These are phyloP conservation scores for Boloria selene DNA, from an alignment of 2,888 invertebrate species.

Conservation along the genomic window DNA sequence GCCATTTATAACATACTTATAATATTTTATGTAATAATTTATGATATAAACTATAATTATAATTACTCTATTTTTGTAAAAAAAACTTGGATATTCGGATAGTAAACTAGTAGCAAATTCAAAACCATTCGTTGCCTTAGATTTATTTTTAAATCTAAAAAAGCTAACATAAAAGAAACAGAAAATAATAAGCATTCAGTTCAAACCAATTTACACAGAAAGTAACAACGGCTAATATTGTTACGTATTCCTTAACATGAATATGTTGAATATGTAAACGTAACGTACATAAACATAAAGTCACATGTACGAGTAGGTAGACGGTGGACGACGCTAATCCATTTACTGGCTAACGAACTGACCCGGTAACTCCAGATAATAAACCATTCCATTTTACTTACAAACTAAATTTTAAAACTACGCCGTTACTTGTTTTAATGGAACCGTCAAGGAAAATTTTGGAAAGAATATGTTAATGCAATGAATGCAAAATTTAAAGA, in stretches of 20 bases:
- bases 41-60: too few species aligned
- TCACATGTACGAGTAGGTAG: conserved; percentile 17
- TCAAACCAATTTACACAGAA: conserved; percentile 7
- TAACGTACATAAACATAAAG: conserved; percentile 17
- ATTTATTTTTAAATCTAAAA: not conserved
- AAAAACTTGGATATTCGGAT: too few species aligned
- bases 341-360: conserved; percentile 70
- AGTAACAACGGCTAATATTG: conserved; percentile 14
- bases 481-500: too few species aligned
- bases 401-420: conserved; percentile 14
- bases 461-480: too few species aligned
- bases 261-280: conserved; percentile 16
- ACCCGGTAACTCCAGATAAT: conserved; percentile 58
- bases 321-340: conserved; percentile 56
- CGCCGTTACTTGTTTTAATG: not conserved
- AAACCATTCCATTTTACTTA: conserved; percentile 56
- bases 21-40: too few species aligned
- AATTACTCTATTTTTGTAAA: too few species aligned
- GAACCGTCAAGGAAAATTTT: not conserved
- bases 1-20: too few species aligned
- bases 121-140: too few species aligned
- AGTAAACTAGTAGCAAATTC: too few species aligned
- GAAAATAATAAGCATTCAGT: conserved; percentile 3
- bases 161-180: not conserved
- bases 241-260: conserved; percentile 16